Evolutionary conservation across 2,113 vertebrate species (phyloP).

Genomic region (Progne subis): DNA sequence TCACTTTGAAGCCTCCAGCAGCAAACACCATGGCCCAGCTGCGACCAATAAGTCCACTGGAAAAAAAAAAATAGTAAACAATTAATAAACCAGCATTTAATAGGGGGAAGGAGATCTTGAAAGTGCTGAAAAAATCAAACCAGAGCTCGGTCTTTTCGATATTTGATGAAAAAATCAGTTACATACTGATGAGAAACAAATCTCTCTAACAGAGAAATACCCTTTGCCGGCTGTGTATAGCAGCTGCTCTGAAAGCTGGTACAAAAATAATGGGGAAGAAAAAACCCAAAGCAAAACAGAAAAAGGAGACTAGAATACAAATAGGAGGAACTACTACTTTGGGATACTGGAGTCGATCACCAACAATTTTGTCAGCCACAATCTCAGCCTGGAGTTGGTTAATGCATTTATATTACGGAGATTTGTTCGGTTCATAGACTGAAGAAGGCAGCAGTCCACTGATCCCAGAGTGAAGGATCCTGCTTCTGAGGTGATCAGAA

Average conservation of each 20-base stretch:
- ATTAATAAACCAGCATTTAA: neutral
- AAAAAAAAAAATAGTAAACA: neutral
- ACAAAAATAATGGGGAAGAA: neutral
- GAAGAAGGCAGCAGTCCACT: neutral
- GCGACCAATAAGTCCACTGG: constrained; percentile 90
- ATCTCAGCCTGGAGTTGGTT: neutral
- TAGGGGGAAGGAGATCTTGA: neutral
- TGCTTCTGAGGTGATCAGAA: neutral
- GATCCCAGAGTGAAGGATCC: neutral
- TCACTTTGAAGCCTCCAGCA: constrained; percentile 88
- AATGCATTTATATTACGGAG: neutral
- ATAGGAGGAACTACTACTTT: neutral
- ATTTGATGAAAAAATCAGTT: neutral
- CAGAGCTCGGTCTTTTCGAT: neutral
- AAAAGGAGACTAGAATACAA: neutral
- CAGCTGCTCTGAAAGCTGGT: neutral
- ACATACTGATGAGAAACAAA: neutral
- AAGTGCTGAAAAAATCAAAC: neutral
- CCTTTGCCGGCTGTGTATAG: neutral
- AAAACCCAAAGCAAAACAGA: neutral
- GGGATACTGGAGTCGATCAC: neutral
- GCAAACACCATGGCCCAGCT: constrained; percentile 96
- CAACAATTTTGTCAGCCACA: neutral
- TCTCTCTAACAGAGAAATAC: neutral
- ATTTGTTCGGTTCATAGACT: neutral